These are phyloP conservation scores for Prunella fulvescens DNA, from an alignment of 2,113 vertebrate genomes.

Conservation along the genomic window DNA sequence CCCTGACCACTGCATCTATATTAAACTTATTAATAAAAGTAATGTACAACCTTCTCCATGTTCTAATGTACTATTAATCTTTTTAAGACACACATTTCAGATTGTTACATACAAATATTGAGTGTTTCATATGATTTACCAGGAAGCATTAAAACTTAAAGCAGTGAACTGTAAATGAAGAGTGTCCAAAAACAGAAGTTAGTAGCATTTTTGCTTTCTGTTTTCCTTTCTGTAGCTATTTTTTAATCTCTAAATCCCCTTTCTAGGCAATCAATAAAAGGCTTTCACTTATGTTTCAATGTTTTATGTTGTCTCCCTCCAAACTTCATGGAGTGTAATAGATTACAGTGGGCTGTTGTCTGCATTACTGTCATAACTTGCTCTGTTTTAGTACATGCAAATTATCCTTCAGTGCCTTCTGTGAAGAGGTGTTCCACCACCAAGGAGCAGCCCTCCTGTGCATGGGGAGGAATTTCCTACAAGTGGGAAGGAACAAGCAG, in stretches of 20 bases:
- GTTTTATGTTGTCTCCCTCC: not conserved
- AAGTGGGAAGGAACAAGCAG: not conserved
- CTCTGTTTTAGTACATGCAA: slow-evolving; percentile 16
- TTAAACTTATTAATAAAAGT: not conserved
- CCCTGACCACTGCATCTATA: not conserved
- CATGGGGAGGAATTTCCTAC: not conserved
- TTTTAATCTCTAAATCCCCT: not conserved
- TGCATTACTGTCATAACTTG: slow-evolving; percentile 13
- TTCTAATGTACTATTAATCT: not conserved
- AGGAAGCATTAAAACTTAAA: not conserved
- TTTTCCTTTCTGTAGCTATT: not conserved
- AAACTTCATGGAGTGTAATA: slow-evolving; percentile 1
- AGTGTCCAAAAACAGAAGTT: not conserved
- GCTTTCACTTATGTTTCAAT: not conserved
- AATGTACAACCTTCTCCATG: not conserved
- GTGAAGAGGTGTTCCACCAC: not conserved
- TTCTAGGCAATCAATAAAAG: not conserved
- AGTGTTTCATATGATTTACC: not conserved
- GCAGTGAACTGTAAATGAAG: not conserved
- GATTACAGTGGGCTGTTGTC: not conserved
- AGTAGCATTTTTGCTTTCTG: not conserved
- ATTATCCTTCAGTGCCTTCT: slow-evolving; percentile 18
- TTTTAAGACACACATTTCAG: not conserved
- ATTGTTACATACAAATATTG: not conserved
- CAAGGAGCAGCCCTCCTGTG: not conserved